These are phyloP conservation scores for Osmerus eperlanus DNA, from an alignment of 2,113 vertebrate genomes.

Conservation along the genomic window DNA sequence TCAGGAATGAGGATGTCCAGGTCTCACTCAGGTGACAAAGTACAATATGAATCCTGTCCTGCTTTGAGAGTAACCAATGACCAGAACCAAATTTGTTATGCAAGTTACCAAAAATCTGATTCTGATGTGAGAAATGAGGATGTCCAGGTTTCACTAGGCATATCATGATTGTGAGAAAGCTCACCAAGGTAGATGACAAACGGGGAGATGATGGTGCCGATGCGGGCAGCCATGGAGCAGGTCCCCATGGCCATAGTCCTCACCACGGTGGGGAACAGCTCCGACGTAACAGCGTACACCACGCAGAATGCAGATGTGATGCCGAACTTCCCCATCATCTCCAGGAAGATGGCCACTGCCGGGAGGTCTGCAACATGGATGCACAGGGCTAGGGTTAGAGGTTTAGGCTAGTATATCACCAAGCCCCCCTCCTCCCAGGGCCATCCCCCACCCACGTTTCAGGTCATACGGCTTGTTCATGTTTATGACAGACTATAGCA, in stretches of 20 bases:
- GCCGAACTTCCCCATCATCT: slow-evolving; percentile 87
- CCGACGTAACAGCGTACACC: slow-evolving; percentile 80
- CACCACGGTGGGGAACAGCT: slow-evolving; percentile 85
- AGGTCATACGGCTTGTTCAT: no score
- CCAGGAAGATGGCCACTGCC: slow-evolving; percentile 70
- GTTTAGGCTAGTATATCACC: neutral
- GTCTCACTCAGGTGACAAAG: no score
- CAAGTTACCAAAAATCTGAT: no score
- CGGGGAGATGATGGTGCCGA: slow-evolving; percentile 82
- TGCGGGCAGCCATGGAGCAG: slow-evolving; percentile 80
- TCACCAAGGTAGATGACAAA: slow-evolving; percentile 88
- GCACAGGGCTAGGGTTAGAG: neutral
- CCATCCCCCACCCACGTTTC: no score
- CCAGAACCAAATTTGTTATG: no score
- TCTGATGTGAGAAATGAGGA: no score
- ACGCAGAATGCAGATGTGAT: slow-evolving; percentile 83
- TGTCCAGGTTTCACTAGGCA: no score
- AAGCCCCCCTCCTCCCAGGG: no score
- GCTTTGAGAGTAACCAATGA: no score
- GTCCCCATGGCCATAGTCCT: slow-evolving; percentile 85
- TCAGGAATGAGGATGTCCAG: no score
- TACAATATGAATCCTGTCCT: no score
- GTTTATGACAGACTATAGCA: no score
- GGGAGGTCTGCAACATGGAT: slow-evolving; percentile 60
- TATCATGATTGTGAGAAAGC: slow-evolving; percentile 23